phyloP scores from a whole-genome alignment of 2,113 vertebrate species.

The Campylorhamphus procurvoides region DNA sequence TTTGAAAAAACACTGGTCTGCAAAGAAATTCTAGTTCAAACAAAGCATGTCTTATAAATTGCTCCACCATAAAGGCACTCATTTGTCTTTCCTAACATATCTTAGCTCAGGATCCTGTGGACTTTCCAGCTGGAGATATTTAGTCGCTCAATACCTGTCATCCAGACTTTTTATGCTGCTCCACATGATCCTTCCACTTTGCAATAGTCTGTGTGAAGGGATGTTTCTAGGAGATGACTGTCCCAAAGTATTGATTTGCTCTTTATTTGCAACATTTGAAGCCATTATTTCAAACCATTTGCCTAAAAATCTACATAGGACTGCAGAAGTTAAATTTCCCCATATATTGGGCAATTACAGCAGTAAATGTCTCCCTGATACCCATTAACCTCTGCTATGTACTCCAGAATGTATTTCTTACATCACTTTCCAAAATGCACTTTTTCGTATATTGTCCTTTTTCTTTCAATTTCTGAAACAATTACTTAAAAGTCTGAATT shows the following conservation, averaged over 20 bases:
- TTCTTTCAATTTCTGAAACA: neutral
- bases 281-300: neutral
- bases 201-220: neutral
- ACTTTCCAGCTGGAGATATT: conserved; percentile 21
- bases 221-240: neutral
- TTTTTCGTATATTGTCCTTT: neutral
- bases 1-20: neutral
- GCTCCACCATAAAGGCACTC: neutral
- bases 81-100: neutral
- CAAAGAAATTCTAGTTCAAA: neutral
- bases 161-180: neutral
- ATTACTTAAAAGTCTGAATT: neutral
- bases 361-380: neutral
- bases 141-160: conserved; percentile 17
- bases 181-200: neutral
- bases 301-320: neutral
- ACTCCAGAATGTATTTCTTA: neutral
- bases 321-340: neutral
- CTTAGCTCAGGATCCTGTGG: neutral
- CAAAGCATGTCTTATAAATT: neutral
- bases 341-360: neutral
- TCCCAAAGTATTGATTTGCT: neutral
- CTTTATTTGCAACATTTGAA: neutral
- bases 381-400: neutral
- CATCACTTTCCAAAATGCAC: neutral